A percentile compares a stretch with the other conserved stretches of the same genome.
phyloP scores from a whole-genome alignment of 2,113 vertebrate genomes.

The Podarcis cretensis region DNA sequence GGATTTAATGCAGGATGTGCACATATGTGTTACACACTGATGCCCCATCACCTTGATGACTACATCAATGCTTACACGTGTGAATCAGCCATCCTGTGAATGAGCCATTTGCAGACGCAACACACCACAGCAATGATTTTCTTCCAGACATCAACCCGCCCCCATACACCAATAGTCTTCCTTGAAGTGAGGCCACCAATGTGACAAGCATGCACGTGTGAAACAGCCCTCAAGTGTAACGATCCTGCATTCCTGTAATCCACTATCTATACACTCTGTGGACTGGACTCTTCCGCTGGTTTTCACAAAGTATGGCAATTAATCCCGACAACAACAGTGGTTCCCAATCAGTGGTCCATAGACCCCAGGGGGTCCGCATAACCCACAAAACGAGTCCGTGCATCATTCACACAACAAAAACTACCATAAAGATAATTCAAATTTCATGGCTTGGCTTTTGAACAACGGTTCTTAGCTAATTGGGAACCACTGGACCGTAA shows the following conservation, averaged over 20 bases:
- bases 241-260: background rate
- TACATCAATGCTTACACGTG: background rate
- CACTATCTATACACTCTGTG: background rate
- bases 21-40: background rate
- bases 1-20: background rate
- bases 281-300: background rate
- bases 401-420: no score
- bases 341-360: no score
- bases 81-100: background rate
- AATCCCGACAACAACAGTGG: background rate
- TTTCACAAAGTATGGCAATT: background rate
- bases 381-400: no score
- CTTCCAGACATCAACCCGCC: background rate
- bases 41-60: background rate
- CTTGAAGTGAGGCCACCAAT: background rate
- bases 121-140: background rate
- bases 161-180: no score
- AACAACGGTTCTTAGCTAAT: no score
- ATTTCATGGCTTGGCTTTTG: no score
- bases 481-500: no score
- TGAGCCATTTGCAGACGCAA: background rate
- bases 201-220: background rate
- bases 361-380: no score
- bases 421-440: no score
- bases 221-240: background rate